Evolutionary conservation across 1,140 invertebrate genomes (phyloP).

Genomic region (Colletes latitarsis): DNA sequence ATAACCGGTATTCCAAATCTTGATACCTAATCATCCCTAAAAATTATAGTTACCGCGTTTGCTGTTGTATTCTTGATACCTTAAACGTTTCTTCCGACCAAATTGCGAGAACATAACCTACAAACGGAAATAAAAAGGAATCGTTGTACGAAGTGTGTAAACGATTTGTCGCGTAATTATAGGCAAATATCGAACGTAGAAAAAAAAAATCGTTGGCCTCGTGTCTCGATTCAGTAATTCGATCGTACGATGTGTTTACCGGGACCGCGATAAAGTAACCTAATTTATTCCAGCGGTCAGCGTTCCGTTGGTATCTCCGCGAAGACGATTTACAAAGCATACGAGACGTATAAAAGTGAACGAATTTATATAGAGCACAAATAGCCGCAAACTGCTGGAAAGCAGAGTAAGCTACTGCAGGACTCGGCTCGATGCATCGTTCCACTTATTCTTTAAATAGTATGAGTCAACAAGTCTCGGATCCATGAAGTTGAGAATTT

Average conservation of each 20-base stretch:
- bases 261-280: background rate
- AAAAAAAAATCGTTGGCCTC: no score
- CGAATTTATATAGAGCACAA: conserved; percentile 21
- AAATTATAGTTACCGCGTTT: no score
- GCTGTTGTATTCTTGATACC: no score
- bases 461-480: conserved; percentile 35
- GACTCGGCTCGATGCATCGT: conserved; percentile 2
- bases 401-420: background rate
- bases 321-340: background rate
- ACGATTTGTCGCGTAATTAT: no score
- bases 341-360: conserved; percentile 2
- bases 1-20: no score
- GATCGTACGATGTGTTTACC: background rate
- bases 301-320: no score
- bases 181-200: no score
- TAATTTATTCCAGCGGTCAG: background rate
- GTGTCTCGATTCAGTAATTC: background rate
- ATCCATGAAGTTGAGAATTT: conserved; percentile 36
- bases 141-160: no score
- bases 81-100: no score
- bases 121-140: no score
- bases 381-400: background rate
- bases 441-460: conserved; percentile 53
- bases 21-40: no score
- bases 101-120: no score